Conservation (phyloP, 2,797 vertebrate genomes). For the Periophthalmus magnuspinnatus region DNA sequence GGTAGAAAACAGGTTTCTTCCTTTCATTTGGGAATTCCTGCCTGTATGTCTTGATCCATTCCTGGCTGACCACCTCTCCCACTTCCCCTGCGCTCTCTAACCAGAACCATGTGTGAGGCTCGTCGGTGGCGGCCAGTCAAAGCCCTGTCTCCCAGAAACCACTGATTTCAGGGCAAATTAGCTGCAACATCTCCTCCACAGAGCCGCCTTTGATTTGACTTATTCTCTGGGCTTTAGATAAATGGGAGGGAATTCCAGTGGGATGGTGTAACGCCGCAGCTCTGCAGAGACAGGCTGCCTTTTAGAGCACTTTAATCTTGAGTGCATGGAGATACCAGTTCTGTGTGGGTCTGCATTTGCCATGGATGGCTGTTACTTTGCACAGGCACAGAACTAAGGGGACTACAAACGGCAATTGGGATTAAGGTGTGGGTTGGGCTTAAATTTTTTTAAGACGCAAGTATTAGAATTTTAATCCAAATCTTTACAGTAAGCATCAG, state of each 20-base stretch:
- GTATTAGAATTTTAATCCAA: constrained; percentile 35
- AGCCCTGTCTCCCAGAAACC: constrained; percentile 73
- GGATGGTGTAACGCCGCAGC: constrained; percentile 66
- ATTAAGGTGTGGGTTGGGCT: constrained; percentile 60
- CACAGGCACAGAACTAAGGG: constrained; percentile 50
- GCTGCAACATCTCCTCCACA: constrained; percentile 73
- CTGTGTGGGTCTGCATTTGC: constrained; percentile 30
- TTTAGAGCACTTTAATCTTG: constrained; percentile 67
- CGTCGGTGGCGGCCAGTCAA: constrained; percentile 51
- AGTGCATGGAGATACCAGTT: constrained; percentile 56
- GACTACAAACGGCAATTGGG: constrained; percentile 64
- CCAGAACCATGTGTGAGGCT: constrained; percentile 80
- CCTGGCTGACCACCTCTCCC: constrained; percentile 40
- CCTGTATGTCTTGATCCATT: constrained; percentile 44
- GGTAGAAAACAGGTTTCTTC: constrained; percentile 60
- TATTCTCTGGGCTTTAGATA: constrained; percentile 69
- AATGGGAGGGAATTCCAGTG: constrained; percentile 70
- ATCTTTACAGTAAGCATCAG: constrained; percentile 24
- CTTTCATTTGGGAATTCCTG: constrained; percentile 59
- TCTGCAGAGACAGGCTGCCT: constrained; percentile 38
- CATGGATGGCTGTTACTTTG: constrained; percentile 63
- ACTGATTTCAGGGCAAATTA: constrained; percentile 84
- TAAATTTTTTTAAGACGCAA: constrained; percentile 20
- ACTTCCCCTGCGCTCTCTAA: constrained; percentile 56
- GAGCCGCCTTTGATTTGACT: constrained; percentile 75